These are phyloP conservation scores for Drymonia ruficornis DNA, from an alignment of 2,888 invertebrate genomes.

Conservation along the genomic window DNA sequence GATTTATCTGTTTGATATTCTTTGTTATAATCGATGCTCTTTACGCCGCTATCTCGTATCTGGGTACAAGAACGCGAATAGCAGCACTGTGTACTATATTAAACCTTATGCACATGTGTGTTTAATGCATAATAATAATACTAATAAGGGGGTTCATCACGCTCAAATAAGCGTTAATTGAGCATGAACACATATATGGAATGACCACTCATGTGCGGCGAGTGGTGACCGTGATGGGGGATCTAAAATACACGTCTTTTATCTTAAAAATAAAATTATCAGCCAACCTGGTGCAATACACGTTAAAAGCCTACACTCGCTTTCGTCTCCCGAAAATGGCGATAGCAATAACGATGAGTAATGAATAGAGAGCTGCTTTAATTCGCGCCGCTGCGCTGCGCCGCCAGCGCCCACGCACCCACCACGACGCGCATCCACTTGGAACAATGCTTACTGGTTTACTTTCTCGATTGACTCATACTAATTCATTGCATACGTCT, in stretches of 20 bases:
- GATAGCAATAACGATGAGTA: conserved; percentile 83
- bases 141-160: conserved; percentile 41
- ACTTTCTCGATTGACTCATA: conserved; percentile 84
- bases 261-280: conserved; percentile 54
- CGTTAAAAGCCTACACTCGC: conserved; percentile 74
- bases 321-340: conserved; percentile 79
- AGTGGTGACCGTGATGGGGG: conserved; percentile 52
- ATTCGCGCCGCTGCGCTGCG: conserved; percentile 79
- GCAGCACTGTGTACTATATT: too few species aligned
- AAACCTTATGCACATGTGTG: background rate
- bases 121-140: background rate
- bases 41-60: background rate
- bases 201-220: conserved; percentile 62
- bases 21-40: too few species aligned
- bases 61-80: background rate
- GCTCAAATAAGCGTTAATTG: conserved; percentile 65
- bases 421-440: conserved; percentile 79
- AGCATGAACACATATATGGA: conserved; percentile 62
- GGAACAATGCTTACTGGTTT: conserved; percentile 84
- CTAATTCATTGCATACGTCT: conserved; percentile 78
- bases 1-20: too few species aligned
- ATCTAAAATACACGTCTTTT: conserved; percentile 58
- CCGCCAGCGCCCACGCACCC: conserved; percentile 77
- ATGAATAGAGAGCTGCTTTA: conserved; percentile 84
- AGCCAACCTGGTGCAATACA: conserved; percentile 44